phyloP scores from a whole-genome alignment of 1,140 invertebrate genomes.

The Drosophila repletoides region DNA sequence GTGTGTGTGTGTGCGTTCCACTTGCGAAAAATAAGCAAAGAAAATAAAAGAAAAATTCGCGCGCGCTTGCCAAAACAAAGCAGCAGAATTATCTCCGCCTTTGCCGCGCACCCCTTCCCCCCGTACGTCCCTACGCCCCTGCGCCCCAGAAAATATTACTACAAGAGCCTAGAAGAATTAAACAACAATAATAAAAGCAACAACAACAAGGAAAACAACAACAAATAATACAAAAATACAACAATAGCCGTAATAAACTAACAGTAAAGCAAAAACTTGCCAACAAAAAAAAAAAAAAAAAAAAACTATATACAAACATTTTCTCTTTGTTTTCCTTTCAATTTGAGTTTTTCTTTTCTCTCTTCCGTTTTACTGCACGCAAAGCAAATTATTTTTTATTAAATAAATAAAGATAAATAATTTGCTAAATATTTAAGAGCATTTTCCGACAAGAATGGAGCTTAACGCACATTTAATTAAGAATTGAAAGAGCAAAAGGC shows the following conservation, averaged over 20 bases:
- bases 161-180: constrained; percentile 65
- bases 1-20: constrained; percentile 58
- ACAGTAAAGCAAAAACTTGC: constrained; percentile 48
- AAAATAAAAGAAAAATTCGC: constrained; percentile 40
- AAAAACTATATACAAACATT: constrained; percentile 52
- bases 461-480: too few species aligned
- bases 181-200: constrained; percentile 58
- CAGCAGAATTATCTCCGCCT: constrained; percentile 53
- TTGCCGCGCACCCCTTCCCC: neutral
- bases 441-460: constrained; percentile 19
- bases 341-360: constrained; percentile 19
- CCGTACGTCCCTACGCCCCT: neutral
- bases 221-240: constrained; percentile 29
- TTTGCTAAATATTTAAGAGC: constrained; percentile 61
- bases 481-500: neutral
- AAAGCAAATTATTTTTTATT: constrained; percentile 34
- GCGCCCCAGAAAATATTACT: constrained; percentile 56
- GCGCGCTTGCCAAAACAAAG: constrained; percentile 57
- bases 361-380: constrained; percentile 10
- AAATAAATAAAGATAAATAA: constrained; percentile 37
- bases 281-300: neutral
- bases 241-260: constrained; percentile 76
- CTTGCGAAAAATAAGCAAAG: constrained; percentile 35
- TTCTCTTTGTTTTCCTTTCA: constrained; percentile 41
- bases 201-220: constrained; percentile 31